Percentiles rank a stretch among this genome's conserved stretches.
Evolutionary conservation across 1,140 invertebrate species (phyloP).

Genomic region (Chrysopa pallens): DNA sequence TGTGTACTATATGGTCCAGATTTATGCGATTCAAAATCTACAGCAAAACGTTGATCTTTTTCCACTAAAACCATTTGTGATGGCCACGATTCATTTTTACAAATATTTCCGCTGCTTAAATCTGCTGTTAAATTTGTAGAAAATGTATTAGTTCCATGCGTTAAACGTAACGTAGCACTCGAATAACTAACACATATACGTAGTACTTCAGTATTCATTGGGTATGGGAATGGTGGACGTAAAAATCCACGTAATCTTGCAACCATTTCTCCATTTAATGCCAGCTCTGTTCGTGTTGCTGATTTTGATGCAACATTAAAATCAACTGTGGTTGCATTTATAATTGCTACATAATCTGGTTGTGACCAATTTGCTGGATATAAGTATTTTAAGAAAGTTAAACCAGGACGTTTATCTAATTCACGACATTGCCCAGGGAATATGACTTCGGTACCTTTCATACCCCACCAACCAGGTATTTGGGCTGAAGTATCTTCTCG

Average conservation of each 20-base stretch:
- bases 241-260: slow-evolving; percentile 63
- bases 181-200: slow-evolving; percentile 56
- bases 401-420: slow-evolving; percentile 64
- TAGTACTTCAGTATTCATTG: slow-evolving; percentile 41
- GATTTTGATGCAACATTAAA: slow-evolving; percentile 45
- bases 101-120: slow-evolving; percentile 28
- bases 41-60: slow-evolving; percentile 33
- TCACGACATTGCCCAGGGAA: slow-evolving; percentile 58
- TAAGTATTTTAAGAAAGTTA: slow-evolving; percentile 56
- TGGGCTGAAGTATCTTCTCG: slow-evolving; percentile 57
- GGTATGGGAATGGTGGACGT: slow-evolving; percentile 51
- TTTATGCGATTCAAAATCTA: slow-evolving; percentile 53
- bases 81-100: slow-evolving; percentile 36
- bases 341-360: slow-evolving; percentile 67
- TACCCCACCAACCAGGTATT: slow-evolving; percentile 75
- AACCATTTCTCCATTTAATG: slow-evolving; percentile 48
- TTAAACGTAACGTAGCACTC: slow-evolving; percentile 34
- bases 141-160: slow-evolving; percentile 24
- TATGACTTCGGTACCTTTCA: slow-evolving; percentile 60
- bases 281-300: slow-evolving; percentile 40
- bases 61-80: slow-evolving; percentile 18
- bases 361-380: slow-evolving; percentile 70
- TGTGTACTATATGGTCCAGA: slow-evolving; percentile 29
- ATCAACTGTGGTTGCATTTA: slow-evolving; percentile 65
- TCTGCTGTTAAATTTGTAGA: slow-evolving; percentile 47